phyloP scores from a whole-genome alignment of 2,113 vertebrate species.

The Ochotona curzoniae region DNA sequence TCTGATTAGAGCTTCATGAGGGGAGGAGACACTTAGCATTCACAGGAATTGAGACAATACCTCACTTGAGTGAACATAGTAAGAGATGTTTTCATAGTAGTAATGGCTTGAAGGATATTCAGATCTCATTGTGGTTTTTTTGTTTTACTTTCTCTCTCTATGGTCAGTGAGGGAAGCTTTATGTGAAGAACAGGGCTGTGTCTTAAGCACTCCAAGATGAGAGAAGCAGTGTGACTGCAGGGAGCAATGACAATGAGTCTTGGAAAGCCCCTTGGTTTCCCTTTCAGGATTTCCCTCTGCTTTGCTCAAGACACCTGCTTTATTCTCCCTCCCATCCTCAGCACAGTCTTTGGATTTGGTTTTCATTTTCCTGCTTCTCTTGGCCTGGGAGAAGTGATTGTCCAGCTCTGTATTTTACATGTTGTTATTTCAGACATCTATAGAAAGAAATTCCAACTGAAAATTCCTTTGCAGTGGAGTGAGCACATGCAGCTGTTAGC shows the following conservation, averaged over 20 bases:
- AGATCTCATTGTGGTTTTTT: neutral
- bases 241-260: neutral
- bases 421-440: neutral
- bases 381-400: neutral
- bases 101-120: neutral
- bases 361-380: neutral
- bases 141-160: slow-evolving; percentile 57
- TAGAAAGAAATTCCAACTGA: neutral
- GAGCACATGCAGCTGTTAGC: neutral
- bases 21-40: neutral
- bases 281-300: neutral
- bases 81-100: neutral
- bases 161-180: neutral
- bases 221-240: neutral
- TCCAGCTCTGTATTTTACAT: neutral
- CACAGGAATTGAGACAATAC: neutral
- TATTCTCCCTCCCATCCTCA: neutral
- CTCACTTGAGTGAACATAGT: neutral
- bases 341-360: neutral
- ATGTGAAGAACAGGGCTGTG: neutral
- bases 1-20: neutral
- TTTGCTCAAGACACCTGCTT: neutral
- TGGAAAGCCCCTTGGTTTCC: neutral
- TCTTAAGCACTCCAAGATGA: slow-evolving; percentile 8
- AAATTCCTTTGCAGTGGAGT: neutral